These are phyloP conservation scores for Cryptoprocta ferox DNA, from an alignment of 2,797 vertebrate species.

Conservation along the genomic window DNA sequence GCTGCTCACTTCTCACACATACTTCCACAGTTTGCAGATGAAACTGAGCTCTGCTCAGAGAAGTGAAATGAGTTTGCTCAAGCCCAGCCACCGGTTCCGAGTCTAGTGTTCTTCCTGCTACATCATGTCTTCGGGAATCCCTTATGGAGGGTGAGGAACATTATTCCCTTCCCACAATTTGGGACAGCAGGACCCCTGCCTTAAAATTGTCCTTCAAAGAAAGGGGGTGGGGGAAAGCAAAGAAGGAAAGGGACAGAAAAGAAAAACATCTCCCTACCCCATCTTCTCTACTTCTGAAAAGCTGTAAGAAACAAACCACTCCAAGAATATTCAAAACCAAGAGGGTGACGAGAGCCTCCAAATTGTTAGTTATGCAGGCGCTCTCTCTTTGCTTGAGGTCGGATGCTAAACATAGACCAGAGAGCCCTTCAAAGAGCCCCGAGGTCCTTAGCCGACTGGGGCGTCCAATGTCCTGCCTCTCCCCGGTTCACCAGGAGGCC, in stretches of 20 bases:
- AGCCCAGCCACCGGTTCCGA: accelerated
- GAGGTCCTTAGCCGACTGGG: neutral
- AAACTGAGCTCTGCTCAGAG: accelerated
- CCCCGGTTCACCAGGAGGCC: neutral
- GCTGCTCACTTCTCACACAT: accelerated
- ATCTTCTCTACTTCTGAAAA: neutral
- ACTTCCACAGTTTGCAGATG: neutral
- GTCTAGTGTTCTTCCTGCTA: accelerated
- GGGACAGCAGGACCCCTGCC: neutral
- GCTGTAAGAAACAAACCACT: neutral
- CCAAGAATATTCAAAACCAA: conserved; percentile 1
- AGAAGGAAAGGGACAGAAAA: neutral
- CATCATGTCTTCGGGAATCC: neutral
- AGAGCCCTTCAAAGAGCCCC: neutral
- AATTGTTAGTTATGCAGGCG: neutral
- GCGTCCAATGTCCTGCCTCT: neutral
- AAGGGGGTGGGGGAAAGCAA: accelerated
- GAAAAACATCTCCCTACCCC: neutral
- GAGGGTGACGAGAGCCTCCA: neutral
- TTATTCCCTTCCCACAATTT: neutral
- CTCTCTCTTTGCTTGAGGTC: neutral
- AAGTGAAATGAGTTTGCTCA: neutral
- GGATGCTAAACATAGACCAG: neutral
- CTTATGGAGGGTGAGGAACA: accelerated
- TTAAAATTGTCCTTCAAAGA: neutral